phyloP scores from a whole-genome alignment of 2,888 invertebrate species.

The Tachina fera region DNA sequence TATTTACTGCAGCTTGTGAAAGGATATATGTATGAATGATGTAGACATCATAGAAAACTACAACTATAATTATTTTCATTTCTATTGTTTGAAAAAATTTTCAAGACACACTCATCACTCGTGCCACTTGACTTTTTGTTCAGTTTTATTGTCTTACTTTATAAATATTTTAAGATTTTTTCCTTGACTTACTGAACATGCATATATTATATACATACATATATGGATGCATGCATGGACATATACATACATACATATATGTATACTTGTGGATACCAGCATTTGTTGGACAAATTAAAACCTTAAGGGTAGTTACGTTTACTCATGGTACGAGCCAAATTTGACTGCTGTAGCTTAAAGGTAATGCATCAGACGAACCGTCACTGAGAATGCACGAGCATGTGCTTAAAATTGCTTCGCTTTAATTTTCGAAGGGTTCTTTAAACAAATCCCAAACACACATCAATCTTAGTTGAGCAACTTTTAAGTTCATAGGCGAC shows the following conservation, averaged over 20 bases:
- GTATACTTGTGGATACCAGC: neutral
- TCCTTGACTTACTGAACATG: conserved; percentile 17
- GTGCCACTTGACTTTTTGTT: conserved; percentile 67
- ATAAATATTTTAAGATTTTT: neutral
- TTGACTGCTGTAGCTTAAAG: conserved; percentile 12
- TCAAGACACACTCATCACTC: conserved; percentile 55
- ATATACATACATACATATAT: too few species aligned
- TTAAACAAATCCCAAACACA: too few species aligned
- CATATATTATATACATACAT: too few species aligned
- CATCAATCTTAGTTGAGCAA: too few species aligned
- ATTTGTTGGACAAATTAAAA: neutral
- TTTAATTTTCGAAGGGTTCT: too few species aligned
- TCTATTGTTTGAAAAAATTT: conserved; percentile 55
- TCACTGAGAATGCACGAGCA: too few species aligned
- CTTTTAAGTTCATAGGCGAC: too few species aligned
- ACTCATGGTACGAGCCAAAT: neutral
- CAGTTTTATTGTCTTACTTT: conserved; percentile 10
- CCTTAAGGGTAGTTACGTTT: too few species aligned
- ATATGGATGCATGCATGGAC: too few species aligned
- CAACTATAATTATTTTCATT: conserved; percentile 65
- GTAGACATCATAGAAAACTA: conserved; percentile 38
- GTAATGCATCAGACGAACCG: neutral
- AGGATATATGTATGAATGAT: neutral
- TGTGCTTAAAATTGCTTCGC: too few species aligned
- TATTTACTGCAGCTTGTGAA: conserved; percentile 15